Evolutionary conservation across 2,113 vertebrate species (phyloP), one percentile per base, ranked within the genome.

Genomic region (Marmota monax): DNA sequence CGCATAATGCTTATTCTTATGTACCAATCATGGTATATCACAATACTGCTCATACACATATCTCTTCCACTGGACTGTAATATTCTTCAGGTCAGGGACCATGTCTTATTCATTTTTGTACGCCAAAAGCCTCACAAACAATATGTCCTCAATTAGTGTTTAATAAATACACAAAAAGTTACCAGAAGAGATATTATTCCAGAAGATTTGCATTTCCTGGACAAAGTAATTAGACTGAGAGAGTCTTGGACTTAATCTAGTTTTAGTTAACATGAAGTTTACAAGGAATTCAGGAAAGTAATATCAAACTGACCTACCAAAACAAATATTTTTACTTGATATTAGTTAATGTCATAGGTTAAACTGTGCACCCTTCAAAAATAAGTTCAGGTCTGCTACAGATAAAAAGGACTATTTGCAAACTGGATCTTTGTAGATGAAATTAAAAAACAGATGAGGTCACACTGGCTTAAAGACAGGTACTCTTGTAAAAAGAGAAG

Each of bases 111-210:
- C 37, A 95, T 32, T 17, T 74, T 84, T 82, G 22, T 48, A 84
- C 32, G 73, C 7, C 45, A 89, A 88, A 93, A 69, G 32, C 42
- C n/a, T 45, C 23, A 95, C 20, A 78, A 32, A 61, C 32, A 93
- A 45, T 69, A 93, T 39, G 23, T 48, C 39, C 14, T 84, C 39
- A 87, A 69, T 42, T 84, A 23, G 22, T 78, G 4, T 63, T 89
- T 92, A 88, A 88, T 34, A 37, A 65, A 90, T 34, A 72, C 29
- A 84, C 42, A 95, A 84, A 86, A 18, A 91, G 53, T 83, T 88
- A n/a, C 39, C 16, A 93, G 29, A 84, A 80, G 56, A 93, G 27
- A 13, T 39, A 61, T 14, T 65, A 23, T 73, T 48, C 78, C 25
- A 90, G 25, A 92, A 76, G 56, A 37, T 17, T 84, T 91, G 32